Conservation (phyloP, 1,140 invertebrate species). For the Mercenaria mercenaria region DNA sequence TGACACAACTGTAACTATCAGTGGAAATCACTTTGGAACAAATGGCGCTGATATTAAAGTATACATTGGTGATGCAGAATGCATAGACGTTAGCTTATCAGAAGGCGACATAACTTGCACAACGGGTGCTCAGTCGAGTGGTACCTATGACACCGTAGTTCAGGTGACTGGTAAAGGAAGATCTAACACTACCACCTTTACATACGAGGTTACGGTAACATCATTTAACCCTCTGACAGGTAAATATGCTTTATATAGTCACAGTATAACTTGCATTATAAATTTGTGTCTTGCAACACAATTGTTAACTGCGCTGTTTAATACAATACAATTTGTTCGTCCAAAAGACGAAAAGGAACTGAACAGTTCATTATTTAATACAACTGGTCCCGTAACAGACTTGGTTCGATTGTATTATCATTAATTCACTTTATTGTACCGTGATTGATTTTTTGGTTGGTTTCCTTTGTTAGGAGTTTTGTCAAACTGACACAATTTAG, state of each 20-base stretch:
- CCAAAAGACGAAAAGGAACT: too few species aligned
- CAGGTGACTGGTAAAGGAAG: slow-evolving; percentile 69
- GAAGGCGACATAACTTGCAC: slow-evolving; percentile 70
- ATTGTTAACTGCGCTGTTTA: too few species aligned
- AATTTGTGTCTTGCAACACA: too few species aligned
- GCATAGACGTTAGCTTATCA: slow-evolving; percentile 54
- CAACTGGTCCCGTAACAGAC: too few species aligned
- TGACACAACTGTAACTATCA: slow-evolving; percentile 65
- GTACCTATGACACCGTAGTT: slow-evolving; percentile 68
- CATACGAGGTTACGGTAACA: slow-evolving; percentile 67
- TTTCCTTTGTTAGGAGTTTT: too few species aligned
- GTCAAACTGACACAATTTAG: too few species aligned
- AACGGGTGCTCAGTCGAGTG: slow-evolving; percentile 70
- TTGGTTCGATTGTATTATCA: too few species aligned
- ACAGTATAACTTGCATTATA: too few species aligned
- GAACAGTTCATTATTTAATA: too few species aligned
- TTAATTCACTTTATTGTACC: too few species aligned
- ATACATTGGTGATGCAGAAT: slow-evolving; percentile 66
- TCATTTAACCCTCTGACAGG: slow-evolving; percentile 72
- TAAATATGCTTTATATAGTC: slow-evolving; percentile 59
- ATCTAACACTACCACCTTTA: slow-evolving; percentile 71
- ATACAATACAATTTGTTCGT: too few species aligned
- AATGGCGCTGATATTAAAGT: slow-evolving; percentile 61
- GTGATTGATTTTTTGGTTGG: too few species aligned
- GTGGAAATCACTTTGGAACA: slow-evolving; percentile 68